Percentiles rank a stretch among this genome's conserved stretches.
Evolutionary conservation across 2,113 vertebrate genomes (phyloP).

Genomic region (Brachypteracias leptosomus): DNA sequence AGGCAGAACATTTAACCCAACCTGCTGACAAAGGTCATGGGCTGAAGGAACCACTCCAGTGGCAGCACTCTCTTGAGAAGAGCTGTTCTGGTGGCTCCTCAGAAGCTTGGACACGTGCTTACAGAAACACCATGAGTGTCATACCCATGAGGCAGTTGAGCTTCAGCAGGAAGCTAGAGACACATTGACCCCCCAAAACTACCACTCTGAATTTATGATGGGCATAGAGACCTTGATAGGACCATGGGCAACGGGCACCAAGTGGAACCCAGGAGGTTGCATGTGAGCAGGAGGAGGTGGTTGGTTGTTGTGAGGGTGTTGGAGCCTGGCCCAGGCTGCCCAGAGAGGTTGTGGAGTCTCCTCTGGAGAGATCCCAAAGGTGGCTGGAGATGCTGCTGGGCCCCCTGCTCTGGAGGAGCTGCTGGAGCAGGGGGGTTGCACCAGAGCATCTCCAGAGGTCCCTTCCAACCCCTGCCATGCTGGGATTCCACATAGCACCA

Average conservation of each 20-base stretch:
- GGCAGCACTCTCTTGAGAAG: fast-evolving
- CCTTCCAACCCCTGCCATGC: background rate
- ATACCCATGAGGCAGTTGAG: background rate
- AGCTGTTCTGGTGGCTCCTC: background rate
- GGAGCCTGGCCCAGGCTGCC: background rate
- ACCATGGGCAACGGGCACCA: background rate
- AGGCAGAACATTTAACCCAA: background rate
- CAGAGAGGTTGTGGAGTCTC: background rate
- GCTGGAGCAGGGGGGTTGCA: background rate
- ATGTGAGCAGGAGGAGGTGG: background rate
- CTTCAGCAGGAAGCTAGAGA: background rate
- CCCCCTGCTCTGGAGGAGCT: background rate
- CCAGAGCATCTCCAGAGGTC: background rate
- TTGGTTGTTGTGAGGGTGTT: background rate
- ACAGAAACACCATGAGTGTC: fast-evolving
- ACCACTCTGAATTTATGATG: fast-evolving
- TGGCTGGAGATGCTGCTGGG: too few species aligned
- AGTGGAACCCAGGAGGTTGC: background rate
- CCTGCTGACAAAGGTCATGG: background rate
- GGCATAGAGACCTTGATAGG: background rate
- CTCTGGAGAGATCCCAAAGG: too few species aligned
- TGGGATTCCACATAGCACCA: background rate
- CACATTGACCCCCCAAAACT: background rate
- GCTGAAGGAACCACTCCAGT: fast-evolving
- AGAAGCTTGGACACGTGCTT: fast-evolving